Evolutionary conservation across 2,797 vertebrate species (phyloP), one percentile per base, ranked within the genome.

Genomic region (Alexandromys oeconomus): DNA sequence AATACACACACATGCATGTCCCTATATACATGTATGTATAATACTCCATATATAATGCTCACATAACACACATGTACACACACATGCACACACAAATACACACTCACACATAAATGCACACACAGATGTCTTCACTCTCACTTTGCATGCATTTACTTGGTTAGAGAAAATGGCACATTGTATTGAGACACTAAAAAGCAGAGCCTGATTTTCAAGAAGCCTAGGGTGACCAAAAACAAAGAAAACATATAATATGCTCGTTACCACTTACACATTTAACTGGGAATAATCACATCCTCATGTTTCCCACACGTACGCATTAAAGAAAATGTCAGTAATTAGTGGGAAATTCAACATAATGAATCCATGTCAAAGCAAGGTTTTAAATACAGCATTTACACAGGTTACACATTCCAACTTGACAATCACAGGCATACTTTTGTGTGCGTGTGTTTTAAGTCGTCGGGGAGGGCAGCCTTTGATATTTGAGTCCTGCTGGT

Each of bases 271-370:
- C 71, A 81, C 87, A 73, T 95, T 98, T 97, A 54, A 81, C 25
- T 17, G 91, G 85, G 80, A 5, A 59, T 98, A 98, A 98, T 97
- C 94, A 89, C 29, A 96, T 88, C 81, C 85, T 98, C 80, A 73
- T 97, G 97, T 67, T 95, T 59, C 34, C 91, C 84, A 78, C 79
- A 74, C 77, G 91, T 21, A 48, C 97, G 96, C 89, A 98, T 96
- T 98, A 93, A 96, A 63, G 51, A 96, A 98, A 96, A 97, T 86
- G 96, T 93, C 97, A 82, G 95, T 97, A 96, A 98, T 98, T 97
- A 97, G 92, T 96, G 98, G 97, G 98, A 98, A 98, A 97, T 95
- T 89, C 89, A 94, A 77, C 87, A 92, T 96, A 97, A 96, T 86
- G 97, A 91, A 88, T 97, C 94, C 94, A 93, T 96, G 96, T 94